Percentiles rank a stretch among this genome's conserved stretches.
These are phyloP conservation scores for Muntiacus reevesi DNA, from an alignment of 2,113 vertebrate species.

Conservation along the genomic window DNA sequence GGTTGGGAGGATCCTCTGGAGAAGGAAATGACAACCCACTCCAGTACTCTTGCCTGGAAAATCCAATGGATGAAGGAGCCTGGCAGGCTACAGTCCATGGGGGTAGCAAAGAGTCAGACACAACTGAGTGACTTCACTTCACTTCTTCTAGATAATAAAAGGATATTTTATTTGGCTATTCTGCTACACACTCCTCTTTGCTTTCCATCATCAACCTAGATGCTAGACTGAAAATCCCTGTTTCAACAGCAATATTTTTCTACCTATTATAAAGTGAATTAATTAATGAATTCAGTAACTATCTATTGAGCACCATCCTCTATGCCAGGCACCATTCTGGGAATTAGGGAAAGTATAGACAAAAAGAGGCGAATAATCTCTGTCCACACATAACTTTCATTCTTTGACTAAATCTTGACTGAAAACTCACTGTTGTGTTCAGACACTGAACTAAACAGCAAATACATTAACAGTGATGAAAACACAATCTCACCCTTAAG, in stretches of 20 bases:
- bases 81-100: background rate
- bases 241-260: background rate
- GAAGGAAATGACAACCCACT: background rate
- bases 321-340: background rate
- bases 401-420: background rate
- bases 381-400: background rate
- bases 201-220: background rate
- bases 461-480: background rate
- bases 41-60: background rate
- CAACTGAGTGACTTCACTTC: background rate
- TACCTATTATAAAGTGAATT: background rate
- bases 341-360: background rate
- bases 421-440: background rate
- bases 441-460: background rate
- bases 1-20: background rate
- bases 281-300: background rate
- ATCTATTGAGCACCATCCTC: background rate
- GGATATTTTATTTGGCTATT: background rate
- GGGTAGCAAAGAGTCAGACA: background rate
- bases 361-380: background rate
- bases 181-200: background rate
- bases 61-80: background rate
- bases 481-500: background rate
- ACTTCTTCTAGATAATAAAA: background rate
- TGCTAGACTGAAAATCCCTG: background rate